Base-by-base conservation (phyloP, 2,888 invertebrate genomes). In the Xanthorhoe spadicearia region DNA sequence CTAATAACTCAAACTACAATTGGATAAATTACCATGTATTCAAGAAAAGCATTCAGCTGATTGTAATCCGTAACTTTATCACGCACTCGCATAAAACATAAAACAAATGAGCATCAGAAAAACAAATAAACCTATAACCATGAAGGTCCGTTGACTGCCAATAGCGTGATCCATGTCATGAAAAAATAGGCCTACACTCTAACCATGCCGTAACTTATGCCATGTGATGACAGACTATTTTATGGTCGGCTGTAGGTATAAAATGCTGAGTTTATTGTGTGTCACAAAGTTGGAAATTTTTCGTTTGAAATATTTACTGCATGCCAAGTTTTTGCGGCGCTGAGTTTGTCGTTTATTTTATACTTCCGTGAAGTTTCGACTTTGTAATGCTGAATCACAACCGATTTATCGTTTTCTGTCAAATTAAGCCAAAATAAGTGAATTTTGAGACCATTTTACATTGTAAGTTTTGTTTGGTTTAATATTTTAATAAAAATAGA, bases 211-310 rank as follows among this genome's bases (percentile, higher is more conserved):
- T 50, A 50, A 57, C 32, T 58, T 59, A 38, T 51, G 19, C 50
- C 58, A 50, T 59, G 38, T 19, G 59, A 59, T 51, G 59, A 59
- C 59, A 59, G 38, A 19, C 38, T 54, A 17, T 54, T 54, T 60
- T 53, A 53, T 53, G 46, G 32, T 15, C 51, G 35, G 28, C 19
- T 19, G 23, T 43, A 51, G 28, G 48, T 51, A 59, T 58, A 58
- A 58, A 58, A 7, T 38, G 51, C 10, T 43, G 51, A 59, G 19
- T 59, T 59, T 59, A 59, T 52, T 52, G 59, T 38, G 19, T 51
- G 57, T 32, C 57, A 57, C 48, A 57, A 49, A 57, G 48, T 46
- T 10, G 18, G 19, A 55, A n/a, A 43, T 55, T 38, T 54, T 54
- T 54, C 38, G 13, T 18, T 54, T 54, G 55, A 55, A 43, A 43